Evolutionary conservation across 1,140 invertebrate genomes (phyloP).

Genomic region (Cyphomyrmex costatus): DNA sequence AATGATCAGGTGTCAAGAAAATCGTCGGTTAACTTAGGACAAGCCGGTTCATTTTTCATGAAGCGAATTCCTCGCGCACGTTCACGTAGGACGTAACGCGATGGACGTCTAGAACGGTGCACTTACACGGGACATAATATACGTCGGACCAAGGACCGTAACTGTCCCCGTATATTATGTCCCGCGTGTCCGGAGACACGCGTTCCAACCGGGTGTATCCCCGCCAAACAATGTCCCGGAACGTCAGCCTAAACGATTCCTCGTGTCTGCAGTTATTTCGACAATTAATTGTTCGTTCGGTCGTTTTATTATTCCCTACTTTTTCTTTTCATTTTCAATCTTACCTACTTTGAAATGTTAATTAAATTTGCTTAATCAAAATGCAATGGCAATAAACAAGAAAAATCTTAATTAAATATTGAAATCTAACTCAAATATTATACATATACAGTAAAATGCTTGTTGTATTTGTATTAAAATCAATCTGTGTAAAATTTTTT

Average conservation of each 20-base stretch:
- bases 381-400: background rate
- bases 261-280: conserved; percentile 83
- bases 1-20: background rate
- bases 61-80: conserved; percentile 11
- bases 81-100: conserved; percentile 37
- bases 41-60: conserved; percentile 29
- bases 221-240: conserved; percentile 79
- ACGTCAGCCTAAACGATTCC: conserved; percentile 82
- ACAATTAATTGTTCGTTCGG: conserved; percentile 80
- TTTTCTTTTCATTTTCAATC: background rate
- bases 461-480: too few species aligned
- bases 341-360: background rate
- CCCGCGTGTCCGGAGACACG: conserved; percentile 77
- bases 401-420: background rate
- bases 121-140: conserved; percentile 81
- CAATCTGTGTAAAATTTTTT: too few species aligned
- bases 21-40: background rate
- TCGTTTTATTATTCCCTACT: background rate
- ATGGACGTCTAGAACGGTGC: conserved; percentile 41
- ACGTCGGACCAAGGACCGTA: conserved; percentile 78
- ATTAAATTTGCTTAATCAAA: background rate
- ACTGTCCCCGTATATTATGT: conserved; percentile 84
- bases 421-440: background rate
- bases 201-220: conserved; percentile 77
- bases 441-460: too few species aligned